Base-by-base conservation (phyloP, 2,888 invertebrate species). In the Nysson spinosus region DNA sequence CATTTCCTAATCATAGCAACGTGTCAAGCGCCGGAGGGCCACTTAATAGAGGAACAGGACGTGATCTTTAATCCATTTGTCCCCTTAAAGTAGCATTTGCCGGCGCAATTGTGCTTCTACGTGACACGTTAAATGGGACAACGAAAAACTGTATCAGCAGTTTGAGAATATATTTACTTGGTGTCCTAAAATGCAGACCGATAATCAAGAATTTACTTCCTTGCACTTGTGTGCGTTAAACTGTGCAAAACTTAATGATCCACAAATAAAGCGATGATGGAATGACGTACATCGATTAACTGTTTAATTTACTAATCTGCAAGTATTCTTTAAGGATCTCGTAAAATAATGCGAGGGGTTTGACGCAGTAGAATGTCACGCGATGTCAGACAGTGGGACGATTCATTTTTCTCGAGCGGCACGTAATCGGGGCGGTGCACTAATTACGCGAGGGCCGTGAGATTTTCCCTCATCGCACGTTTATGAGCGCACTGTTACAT, bases 41-140 rank as follows among this genome's bases (percentile, higher is more conserved):
- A 51, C 40, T 40, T 50, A 49, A 60, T 47, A 67, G 46, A 60
- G 63, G 46, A 44, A 60, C 69, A 57, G 73, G 69, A 72, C 57
- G 60, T 39, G 51, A 69, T 69, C 69, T 72, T 72, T 72, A 65
- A 69, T 69, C 73, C 57, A 69, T 72, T 72, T 72, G 60, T 47
- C 57, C 54, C 51, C 51, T 24, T 43, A 51, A 69, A 72, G 40
- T 46, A 54, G 16, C 34, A 24, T 44, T 64, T 64, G 51, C 44
- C 60, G 12, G 4, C 16, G 26, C 30, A 34, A 30, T 24, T 30
- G n/a, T 16, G 43, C 34, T 43, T 7, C 5, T 28, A n/a, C 19
- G 19, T n/a, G 12, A 4, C 14, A n/a, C 6, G 14, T 40, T 39
- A 22, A 39, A 50, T 16, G 14, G n/a, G 6, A 14, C 34, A 3